Base-by-base conservation (phyloP, 1,140 invertebrate species). In the Cydia strobilella region DNA sequence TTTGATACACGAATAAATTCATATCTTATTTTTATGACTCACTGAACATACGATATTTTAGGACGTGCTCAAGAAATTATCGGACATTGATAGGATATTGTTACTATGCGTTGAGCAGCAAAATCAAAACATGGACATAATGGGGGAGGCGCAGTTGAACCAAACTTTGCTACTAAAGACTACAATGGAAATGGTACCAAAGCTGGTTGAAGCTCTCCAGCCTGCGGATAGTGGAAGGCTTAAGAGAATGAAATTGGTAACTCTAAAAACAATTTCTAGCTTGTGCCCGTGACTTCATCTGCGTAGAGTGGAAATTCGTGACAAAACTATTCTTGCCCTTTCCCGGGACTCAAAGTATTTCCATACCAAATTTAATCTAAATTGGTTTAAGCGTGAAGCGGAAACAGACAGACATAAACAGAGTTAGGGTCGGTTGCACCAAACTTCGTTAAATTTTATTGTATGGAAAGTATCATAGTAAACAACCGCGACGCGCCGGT, bases 81-180 rank as follows among this genome's bases (percentile, higher is more conserved):
- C 84, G 27, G 93, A 94, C 72, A 89, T 94, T 27, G 94, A 94
- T 74, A 93, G 93, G 82, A 91, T 94, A 74, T 80, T 95, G 66
- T 86, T 92, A n/a, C 79, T 94, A 5, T 93, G 93, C 73, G 92
- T 94, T 75, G 86, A 94, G 51, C 79, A 90, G 2, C 94, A 95
- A 74, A 93, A 94, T 6, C 93, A 95, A 76, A 94, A 95, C 25
- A 94, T 94, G 74, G 89, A 94, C 23, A 91, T 85, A 74, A 79
- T 80, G 45, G 95, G 95, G 1, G 97, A 98, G 83, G 94, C 94
- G 23, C 96, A 97, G 88, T 93, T 98, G 35, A 97, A 97, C 84
- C 96, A 97, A 82, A 93, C 96, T 3, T 93, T 99, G 3, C 91
- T 96, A 7, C 87, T 99, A 45, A 98, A 98, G 92, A 95, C 96